Evolutionary conservation across 2,113 vertebrate genomes (phyloP).

Genomic region (Daboia siamensis): DNA sequence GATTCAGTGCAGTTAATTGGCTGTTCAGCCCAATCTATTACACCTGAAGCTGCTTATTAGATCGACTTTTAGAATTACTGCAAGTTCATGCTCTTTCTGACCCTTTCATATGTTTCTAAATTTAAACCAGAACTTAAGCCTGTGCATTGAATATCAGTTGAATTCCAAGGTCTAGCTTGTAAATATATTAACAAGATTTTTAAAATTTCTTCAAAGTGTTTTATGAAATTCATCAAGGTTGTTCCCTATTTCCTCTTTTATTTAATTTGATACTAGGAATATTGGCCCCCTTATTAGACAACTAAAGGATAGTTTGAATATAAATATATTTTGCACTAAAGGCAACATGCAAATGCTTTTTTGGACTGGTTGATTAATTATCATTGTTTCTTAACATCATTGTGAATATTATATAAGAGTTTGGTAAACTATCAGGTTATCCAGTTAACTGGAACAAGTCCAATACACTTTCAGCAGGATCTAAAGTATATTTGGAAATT

Average conservation of each 20-base stretch:
- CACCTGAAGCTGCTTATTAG: not conserved
- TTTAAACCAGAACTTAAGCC: not conserved
- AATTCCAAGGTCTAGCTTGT: not conserved
- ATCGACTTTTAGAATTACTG: not conserved
- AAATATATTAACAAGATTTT: not conserved
- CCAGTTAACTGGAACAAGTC: not conserved
- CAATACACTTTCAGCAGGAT: not conserved
- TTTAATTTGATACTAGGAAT: not conserved
- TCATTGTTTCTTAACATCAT: not conserved
- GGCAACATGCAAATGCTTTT: not conserved
- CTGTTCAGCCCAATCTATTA: not conserved
- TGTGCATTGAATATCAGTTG: not conserved
- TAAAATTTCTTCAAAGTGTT: no score
- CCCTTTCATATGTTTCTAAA: not conserved
- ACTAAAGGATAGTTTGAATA: not conserved
- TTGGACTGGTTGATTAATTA: not conserved
- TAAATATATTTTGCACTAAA: not conserved
- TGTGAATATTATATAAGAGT: not conserved
- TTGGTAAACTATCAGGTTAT: not conserved
- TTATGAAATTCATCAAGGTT: not conserved
- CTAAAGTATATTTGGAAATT: not conserved
- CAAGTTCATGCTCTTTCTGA: no score
- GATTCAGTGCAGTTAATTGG: not conserved
- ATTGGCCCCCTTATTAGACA: not conserved
- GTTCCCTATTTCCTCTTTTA: not conserved